Evolutionary conservation across 2,797 vertebrate genomes (phyloP), one percentile per base, ranked within the genome.

Genomic region (Melanogrammus aeglefinus): DNA sequence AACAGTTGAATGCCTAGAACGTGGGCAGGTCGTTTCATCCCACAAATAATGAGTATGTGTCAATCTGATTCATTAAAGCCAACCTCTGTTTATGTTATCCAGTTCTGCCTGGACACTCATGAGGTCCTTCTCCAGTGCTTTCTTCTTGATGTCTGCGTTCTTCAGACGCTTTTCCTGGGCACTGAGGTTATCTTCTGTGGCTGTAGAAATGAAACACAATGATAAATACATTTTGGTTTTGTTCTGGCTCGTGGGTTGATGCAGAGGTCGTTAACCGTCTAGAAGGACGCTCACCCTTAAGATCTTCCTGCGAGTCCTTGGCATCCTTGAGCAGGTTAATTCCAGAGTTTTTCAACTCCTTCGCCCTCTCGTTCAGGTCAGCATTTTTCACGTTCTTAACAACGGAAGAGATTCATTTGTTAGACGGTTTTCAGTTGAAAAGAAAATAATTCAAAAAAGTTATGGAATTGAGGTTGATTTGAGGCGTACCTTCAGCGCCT

Each of bases 321-420:
- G 96, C 96, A 63, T 89, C 77, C 2, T 82, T 86, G 81, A 96
- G 79, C 0, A 97, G 92, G 0, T 90, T 47, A 13, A 84, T 78
- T 7, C 95, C 92, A 1, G 80, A 87, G 0, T 91, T 81, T 87
- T 96, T 97, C 84, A 99, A 89, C 6, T 85, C 81, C 86, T 93
- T 92, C 12, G 96, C 96, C 92, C 89, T 96, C 86, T 94, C 79
- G 74, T 92, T 85, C 16, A 99, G 88, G 33, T 95, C 91, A 86
- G 95, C 92, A n/a, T 90, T 92, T 82, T 89, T 93, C 74, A 98
- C 92, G 72, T 91, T 94, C 98, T 99, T 3, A 86, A 91, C 89
- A 75, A 14, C 35, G 74, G 3, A 38, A 80, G 72, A 78, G 72
- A 78, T 44, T 63, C 0, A 8, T 18, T 27, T 4, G 35, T 80